Evolutionary conservation across 2,888 invertebrate species (phyloP), one percentile per base, ranked within the genome.

Genomic region (Athripsodes cinereus): DNA sequence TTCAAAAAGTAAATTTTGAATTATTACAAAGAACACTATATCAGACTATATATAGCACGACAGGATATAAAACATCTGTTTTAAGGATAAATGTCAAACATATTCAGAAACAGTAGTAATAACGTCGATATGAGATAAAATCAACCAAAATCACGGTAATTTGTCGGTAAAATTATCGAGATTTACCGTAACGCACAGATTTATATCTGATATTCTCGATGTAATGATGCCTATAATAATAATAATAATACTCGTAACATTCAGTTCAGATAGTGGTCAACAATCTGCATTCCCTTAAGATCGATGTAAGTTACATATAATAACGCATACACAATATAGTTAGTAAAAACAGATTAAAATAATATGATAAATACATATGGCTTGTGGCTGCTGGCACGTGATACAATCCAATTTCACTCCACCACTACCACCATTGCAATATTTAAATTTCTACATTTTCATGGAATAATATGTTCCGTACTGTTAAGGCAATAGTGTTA

Each of bases 171-270:
- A 40, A 50, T 55, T 55, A 34, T 55, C 49, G 55, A 55, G 50
- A 50, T 55, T 55, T 55, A 34, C 55, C 50, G 55, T 55, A 55
- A 55, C 31, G 22, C 50, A 55, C 49, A n/a, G 26, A 18, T 55
- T 40, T 40, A 40, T 40, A 40, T 40, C 40, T 8, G 40, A 40
- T 31, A 8, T 40, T 40, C 8, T 40, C 5, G n/a, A 40, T 26
- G 13, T 40, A 40, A 40, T 40, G 13, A 40, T 11, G 31, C 8
- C 11, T 31, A 11, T 40, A n/a, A 40, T 16, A 13, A 40, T 16
- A 13, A 13, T 40, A 8, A 40, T 40, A 16, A 40, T 40, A 40
- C 40, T 16, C 13, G 3, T 40, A 40, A n/a, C 13, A 26, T 26
- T 26, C 5, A 10, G 26, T 26, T 6, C 3, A 26, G 26, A 26